These are phyloP conservation scores for Perodicticus potto DNA, from an alignment of 2,797 vertebrate genomes.

Conservation along the genomic window DNA sequence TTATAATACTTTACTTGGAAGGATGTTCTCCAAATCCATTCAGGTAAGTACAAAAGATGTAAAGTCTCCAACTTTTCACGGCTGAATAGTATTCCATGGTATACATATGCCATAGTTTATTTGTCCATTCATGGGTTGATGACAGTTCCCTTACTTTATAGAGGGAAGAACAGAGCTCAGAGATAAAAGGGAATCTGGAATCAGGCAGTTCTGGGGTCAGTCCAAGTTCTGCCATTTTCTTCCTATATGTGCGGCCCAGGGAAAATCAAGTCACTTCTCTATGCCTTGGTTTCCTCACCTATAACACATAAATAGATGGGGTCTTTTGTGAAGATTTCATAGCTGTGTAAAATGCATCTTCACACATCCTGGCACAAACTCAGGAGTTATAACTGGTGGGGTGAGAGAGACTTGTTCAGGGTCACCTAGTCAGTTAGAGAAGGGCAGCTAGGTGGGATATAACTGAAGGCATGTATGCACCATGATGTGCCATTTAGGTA, in stretches of 20 bases:
- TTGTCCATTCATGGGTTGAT: too few species aligned
- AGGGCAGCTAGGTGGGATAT: background rate
- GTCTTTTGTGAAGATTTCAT: background rate
- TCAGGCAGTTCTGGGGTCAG: background rate
- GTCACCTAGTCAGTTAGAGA: background rate
- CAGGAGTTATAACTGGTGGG: background rate
- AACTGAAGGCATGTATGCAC: background rate
- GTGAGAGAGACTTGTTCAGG: background rate
- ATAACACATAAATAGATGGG: background rate
- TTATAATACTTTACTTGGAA: too few species aligned
- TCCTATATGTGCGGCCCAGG: background rate
- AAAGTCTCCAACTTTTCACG: too few species aligned
- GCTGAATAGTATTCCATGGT: too few species aligned
- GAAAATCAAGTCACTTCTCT: background rate
- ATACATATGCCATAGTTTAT: too few species aligned
- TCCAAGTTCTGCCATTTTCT: background rate
- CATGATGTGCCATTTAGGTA: background rate
- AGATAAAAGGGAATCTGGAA: background rate
- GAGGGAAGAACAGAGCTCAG: background rate
- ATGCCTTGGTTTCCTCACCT: background rate
- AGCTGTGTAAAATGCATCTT: background rate
- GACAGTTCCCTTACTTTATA: background rate
- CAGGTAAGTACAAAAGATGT: too few species aligned
- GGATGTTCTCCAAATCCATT: too few species aligned
- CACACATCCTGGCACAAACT: background rate